Base-by-base conservation (phyloP, 2,113 vertebrate species). In the Chelonoidis abingdonii region DNA sequence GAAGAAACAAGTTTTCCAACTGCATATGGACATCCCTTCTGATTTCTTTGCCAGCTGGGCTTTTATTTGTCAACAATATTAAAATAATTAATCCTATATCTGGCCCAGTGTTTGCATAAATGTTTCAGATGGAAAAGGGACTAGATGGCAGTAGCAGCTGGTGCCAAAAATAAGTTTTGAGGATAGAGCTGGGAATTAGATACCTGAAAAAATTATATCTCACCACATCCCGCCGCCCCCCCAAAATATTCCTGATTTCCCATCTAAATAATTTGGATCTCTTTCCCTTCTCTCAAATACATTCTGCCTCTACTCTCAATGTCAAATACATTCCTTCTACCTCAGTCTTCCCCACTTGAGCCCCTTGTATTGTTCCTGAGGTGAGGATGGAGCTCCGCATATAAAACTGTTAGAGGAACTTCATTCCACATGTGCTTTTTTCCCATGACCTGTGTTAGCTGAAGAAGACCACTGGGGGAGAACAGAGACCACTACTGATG, bases 391-490 rank as follows among this genome's bases (percentile, higher is more conserved):
- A 14, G 3, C 27, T 92, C 65, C 54, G 22, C 50, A 80, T 16
- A 92, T 29, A 91, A 88, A 50, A 29, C 13, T 86, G 10, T 57
- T 76, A 76, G 87, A 81, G 8, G 29, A 82, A 90, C 27, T 88
- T 78, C 24, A 49, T 84, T 21, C 4, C 12, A 82, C 53, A 16
- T 54, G 79, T 80, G 54, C 65, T 89, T 86, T 0, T 0, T 17
- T 86, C 93, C 87, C 49, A 47, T 85, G 11, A 82, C 16, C 79
- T 96, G 69, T 88, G 82, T 27, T 57, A 91, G 69, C 78, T 84
- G 59, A 89, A 11, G 81, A 84, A 90, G 80, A 29, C 19, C 19
- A 25, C 10, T 41, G 72, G 21, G 38, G 10, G 62, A n/a, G 2
- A 94, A 4, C 17, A 29, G 75, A 91, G 3, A 88, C 53, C 92